These are phyloP conservation scores for Liasis olivaceus DNA, from an alignment of 2,797 vertebrate genomes.

Conservation along the genomic window DNA sequence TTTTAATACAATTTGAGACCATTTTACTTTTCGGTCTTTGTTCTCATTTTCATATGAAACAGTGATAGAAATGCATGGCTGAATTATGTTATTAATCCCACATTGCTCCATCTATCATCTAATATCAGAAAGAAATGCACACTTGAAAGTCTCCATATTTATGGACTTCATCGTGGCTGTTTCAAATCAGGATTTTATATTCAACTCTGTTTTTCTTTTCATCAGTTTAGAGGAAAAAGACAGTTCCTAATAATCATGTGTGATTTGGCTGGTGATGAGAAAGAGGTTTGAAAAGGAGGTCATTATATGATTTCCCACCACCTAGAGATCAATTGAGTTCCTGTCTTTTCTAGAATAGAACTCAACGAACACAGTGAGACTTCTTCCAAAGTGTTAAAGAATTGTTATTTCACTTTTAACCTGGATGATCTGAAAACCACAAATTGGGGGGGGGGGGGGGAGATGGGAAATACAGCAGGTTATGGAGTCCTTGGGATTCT, in stretches of 20 bases:
- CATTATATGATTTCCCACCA: not conserved
- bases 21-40: conserved; percentile 26
- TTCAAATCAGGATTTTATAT: conserved; percentile 46
- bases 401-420: not conserved
- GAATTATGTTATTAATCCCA: not conserved
- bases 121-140: conserved; percentile 53
- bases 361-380: not conserved
- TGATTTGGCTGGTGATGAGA: conserved; percentile 39
- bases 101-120: conserved; percentile 40
- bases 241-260: conserved; percentile 38
- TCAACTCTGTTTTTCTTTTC: conserved; percentile 50
- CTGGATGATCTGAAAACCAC: not conserved
- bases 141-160: conserved; percentile 38
- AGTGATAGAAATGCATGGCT: conserved; percentile 35
- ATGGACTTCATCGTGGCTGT: conserved; percentile 45
- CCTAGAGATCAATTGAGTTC: not conserved
- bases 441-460: not conserved
- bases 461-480: not conserved
- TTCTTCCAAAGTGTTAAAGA: not conserved
- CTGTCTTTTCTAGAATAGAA: no score
- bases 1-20: not conserved
- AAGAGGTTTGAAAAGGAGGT: conserved; percentile 40
- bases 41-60: conserved; percentile 25
- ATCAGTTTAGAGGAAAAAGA: conserved; percentile 56
- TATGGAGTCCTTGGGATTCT: no score